A percentile compares a stretch with the other conserved stretches of the same genome.
Evolutionary conservation across 2,797 vertebrate genomes (phyloP).

Genomic region (Sternarchorhynchus goeldii): DNA sequence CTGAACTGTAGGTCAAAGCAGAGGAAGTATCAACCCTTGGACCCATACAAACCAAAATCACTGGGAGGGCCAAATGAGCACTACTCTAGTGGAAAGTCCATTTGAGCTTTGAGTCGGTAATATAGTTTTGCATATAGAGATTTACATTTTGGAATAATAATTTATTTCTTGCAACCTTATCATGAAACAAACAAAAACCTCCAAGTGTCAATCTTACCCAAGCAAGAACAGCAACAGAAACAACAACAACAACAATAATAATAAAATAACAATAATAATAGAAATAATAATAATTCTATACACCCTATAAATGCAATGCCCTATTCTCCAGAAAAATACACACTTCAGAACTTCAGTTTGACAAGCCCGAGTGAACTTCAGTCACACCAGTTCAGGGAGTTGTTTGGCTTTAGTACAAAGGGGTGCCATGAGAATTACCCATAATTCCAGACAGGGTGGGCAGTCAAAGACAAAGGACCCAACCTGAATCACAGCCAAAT

Average conservation of each 20-base stretch:
- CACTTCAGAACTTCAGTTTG: conserved; percentile 39
- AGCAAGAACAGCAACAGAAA: conserved; percentile 39
- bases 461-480: conserved; percentile 23
- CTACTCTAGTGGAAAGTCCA: conserved; percentile 32
- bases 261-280: conserved; percentile 38
- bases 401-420: conserved; percentile 31
- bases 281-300: conserved; percentile 46
- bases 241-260: conserved; percentile 40
- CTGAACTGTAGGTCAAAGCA: conserved; percentile 28
- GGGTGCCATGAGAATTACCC: conserved; percentile 22
- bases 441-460: conserved; percentile 17
- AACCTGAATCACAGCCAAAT: conserved; percentile 12
- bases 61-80: conserved; percentile 20
- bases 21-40: conserved; percentile 27
- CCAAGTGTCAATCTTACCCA: conserved; percentile 52
- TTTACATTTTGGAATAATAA: conserved; percentile 52
- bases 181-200: conserved; percentile 35
- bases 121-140: conserved; percentile 47
- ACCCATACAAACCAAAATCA: conserved; percentile 28
- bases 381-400: conserved; percentile 33
- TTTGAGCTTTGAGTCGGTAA: conserved; percentile 20
- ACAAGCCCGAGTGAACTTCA: conserved; percentile 31
- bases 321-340: conserved; percentile 46
- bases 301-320: conserved; percentile 48
- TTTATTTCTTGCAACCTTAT: conserved; percentile 44